Base-by-base conservation (phyloP, 2,113 vertebrate genomes). In the Camelus bactrianus region DNA sequence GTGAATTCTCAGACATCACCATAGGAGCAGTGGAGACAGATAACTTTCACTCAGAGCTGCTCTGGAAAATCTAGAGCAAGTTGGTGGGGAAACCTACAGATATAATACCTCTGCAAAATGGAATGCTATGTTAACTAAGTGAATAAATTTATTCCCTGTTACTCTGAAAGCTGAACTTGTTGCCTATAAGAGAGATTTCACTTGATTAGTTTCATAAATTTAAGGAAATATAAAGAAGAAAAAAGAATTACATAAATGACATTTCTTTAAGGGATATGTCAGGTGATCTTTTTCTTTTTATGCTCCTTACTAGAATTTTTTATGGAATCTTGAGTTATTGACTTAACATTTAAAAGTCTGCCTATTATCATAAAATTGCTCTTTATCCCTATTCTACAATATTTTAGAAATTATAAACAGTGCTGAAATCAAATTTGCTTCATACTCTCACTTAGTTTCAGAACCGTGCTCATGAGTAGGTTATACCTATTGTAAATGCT, bases 221-320 rank as follows among this genome's bases (percentile, higher is more conserved):
- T 92, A 77, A 95, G 56, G 11, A 88, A 46, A 9, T 50, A 81
- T 91, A 77, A 84, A 82, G 81, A 60, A 69, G 64, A 62, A 93
- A 15, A 79, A 79, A 83, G n/a, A 92, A 92, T 94, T 96, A 92
- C 77, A 96, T 92, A 96, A 97, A 52, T 93, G 96, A 26, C 50
- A 91, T 93, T 96, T 91, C 72, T 95, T 94, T 93, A 97, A 95
- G 52, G 50, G 20, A 93, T 94, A 77, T 91, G 9, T 81, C 89
- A 96, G 95, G 22, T 76, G 69, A 89, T 72, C 72, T 81, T 93
- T 97, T 85, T 56, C 58, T 88, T 93, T 96, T 96, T 81, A 96
- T 92, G 73, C 7, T 75, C 17, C 58, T 94, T 46, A 81, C 32
- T 93, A 69, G 82, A 90, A 82, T 69, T 93, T 92, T 92, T 97